Evolutionary conservation across 1,140 invertebrate species (phyloP), one percentile per base, ranked within the genome.

Genomic region (Orchestia grillus): DNA sequence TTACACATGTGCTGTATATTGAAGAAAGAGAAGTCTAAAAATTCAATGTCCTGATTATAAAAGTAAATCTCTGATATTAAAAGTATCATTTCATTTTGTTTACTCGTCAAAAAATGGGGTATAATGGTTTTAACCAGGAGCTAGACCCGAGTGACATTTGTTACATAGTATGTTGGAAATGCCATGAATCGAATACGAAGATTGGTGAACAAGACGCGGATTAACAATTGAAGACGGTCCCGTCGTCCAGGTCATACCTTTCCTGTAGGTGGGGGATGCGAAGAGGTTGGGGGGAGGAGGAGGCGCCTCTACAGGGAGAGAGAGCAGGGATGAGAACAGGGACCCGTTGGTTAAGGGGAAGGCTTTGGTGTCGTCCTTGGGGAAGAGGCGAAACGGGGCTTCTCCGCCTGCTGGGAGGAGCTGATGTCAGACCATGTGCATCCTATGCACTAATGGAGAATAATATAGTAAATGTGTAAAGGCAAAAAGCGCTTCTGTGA

Each of bases 301-400:
- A 11, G 97, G 96, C 62, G 96, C 96, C 44, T 96, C 97, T 15
- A 96, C 96, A 62, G 95, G 96, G 96, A 96, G 96, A 92, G 96
- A 96, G 87, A 97, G 96, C 0, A 96, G 96, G 0, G 97, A 96
- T 6, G 97, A 96, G 97, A 98, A 96, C 96, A 97, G 95, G 41
- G 98, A 98, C 87, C 98, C 98, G 97, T 98, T 98, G 36, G 98
- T 98, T 91, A 98, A 97, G 19, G 98, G 98, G 97, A 98, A 98
- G 96, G 98, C 98, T 95, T 97, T 97, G 77, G 97, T 98, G 97
- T 97, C 97, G 62, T 97, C 96, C 40, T 91, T 95, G 53, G 96
- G 96, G 96, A 96, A 96, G 94, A 97, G 88, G 28, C 97, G 96
- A 87, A 97, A 97, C 44, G 96, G 97, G 23, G 96, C 96, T n/a